Conservation (phyloP, 2,113 vertebrate species). For the Brachypodius melanocephalos region DNA sequence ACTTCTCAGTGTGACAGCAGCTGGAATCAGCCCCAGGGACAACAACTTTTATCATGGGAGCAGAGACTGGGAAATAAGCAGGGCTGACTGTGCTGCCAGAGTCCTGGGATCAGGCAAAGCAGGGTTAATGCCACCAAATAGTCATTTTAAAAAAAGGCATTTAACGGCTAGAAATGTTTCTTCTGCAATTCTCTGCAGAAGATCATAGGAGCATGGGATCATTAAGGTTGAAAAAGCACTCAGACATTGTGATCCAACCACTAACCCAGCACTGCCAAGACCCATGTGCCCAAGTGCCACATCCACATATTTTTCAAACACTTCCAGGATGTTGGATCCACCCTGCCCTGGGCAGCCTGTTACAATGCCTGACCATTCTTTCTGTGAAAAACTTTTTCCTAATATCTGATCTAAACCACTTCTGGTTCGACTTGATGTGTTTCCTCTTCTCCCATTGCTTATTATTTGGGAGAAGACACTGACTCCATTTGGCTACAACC, state of each 20-base stretch:
- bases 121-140: conserved; percentile 15
- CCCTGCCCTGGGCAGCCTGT: neutral
- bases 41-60: accelerated
- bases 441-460: neutral
- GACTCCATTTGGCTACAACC: neutral
- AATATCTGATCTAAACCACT: neutral
- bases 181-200: neutral
- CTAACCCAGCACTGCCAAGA: neutral
- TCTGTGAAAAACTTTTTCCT: neutral
- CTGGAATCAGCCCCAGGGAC: neutral
- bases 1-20: neutral
- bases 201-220: neutral
- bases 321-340: neutral
- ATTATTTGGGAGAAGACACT: neutral
- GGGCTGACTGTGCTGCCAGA: neutral
- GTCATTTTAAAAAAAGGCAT: neutral
- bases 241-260: neutral
- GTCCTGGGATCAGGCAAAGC: neutral
- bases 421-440: neutral
- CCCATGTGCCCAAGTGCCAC: too few species aligned
- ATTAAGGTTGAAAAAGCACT: neutral
- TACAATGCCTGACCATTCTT: neutral
- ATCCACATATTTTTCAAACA: neutral
- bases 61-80: accelerated
- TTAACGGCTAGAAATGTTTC: neutral